These are phyloP conservation scores for Tragelaphus scriptus DNA, from an alignment of 2,113 vertebrate genomes.

Conservation along the genomic window DNA sequence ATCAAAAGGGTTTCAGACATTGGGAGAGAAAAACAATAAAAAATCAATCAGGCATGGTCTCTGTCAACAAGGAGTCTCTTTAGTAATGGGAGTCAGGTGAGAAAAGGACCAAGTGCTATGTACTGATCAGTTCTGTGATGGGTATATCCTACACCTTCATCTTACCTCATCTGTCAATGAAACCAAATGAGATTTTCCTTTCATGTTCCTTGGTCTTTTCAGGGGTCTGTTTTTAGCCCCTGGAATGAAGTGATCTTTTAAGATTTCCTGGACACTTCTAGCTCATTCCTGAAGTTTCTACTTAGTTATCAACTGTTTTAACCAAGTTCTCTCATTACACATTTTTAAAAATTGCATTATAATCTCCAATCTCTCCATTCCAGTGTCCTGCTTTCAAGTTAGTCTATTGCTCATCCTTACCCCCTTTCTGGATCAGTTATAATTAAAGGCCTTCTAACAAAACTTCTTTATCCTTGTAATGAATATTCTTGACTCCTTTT, in stretches of 20 bases:
- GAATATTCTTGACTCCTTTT: neutral
- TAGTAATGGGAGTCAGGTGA: fast-evolving
- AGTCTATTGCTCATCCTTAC: neutral
- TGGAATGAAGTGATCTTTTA: neutral
- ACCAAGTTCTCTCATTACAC: neutral
- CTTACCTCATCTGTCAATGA: neutral
- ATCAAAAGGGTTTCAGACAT: fast-evolving
- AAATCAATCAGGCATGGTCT: fast-evolving
- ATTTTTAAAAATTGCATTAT: neutral
- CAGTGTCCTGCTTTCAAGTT: neutral
- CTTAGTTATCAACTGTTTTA: neutral
- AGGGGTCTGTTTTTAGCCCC: neutral
- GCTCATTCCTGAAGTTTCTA: neutral
- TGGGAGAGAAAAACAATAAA: fast-evolving
- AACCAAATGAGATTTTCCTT: neutral
- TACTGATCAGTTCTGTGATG: neutral
- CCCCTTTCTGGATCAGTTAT: neutral
- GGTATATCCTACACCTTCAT: fast-evolving
- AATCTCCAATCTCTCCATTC: fast-evolving
- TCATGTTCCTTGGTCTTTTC: neutral
- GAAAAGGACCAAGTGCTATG: fast-evolving
- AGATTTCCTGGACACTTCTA: neutral
- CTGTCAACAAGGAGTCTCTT: fast-evolving
- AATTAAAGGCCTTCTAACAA: neutral
- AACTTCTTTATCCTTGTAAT: neutral